Evolutionary conservation across 2,113 vertebrate species (phyloP).

Genomic region (Mandrillus leucophaeus): DNA sequence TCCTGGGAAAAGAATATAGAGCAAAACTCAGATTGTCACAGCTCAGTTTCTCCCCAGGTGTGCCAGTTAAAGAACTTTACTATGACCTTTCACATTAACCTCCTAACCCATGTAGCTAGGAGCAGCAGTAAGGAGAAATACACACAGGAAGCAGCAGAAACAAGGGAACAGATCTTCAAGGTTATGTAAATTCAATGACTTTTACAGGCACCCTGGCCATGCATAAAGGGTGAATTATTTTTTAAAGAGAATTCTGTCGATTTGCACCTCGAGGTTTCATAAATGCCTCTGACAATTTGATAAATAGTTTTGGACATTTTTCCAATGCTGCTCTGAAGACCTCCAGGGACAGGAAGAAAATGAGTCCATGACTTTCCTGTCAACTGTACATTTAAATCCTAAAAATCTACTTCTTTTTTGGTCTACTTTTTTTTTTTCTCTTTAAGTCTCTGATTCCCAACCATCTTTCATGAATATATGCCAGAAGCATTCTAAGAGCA

Average conservation of each 20-base stretch:
- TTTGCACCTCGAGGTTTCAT: background rate
- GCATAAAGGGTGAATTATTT: background rate
- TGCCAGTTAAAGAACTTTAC: background rate
- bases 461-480: background rate
- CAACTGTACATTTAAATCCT: background rate
- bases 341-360: constrained; percentile 21
- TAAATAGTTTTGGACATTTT: background rate
- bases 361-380: background rate
- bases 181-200: background rate
- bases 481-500: background rate
- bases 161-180: background rate
- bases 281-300: constrained; percentile 30
- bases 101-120: background rate
- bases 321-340: background rate
- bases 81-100: background rate
- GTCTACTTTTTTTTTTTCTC: background rate
- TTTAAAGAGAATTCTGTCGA: constrained; percentile 32
- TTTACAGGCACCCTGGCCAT: background rate
- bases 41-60: background rate
- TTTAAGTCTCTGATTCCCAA: constrained; percentile 22
- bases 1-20: background rate
- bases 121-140: background rate
- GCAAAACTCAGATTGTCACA: background rate
- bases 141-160: background rate
- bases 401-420: background rate